Conservation (phyloP, 2,888 invertebrate species). For the Lordiphosa fenestrarum region DNA sequence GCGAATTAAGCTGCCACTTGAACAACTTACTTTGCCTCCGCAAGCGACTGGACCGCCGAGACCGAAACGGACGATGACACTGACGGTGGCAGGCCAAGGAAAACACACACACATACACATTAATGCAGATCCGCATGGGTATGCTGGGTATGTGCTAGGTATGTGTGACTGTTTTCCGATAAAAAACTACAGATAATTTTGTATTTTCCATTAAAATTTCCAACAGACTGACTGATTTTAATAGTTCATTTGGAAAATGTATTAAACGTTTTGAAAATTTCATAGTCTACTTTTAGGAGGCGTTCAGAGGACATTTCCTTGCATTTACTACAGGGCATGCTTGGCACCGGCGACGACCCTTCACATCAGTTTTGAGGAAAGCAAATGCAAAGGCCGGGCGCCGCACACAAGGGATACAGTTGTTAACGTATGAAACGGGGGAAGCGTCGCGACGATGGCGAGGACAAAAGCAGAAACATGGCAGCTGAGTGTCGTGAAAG, state of each 20-base stretch:
- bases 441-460: constrained; percentile 38
- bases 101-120: constrained; percentile 24
- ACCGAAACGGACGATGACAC: constrained; percentile 46
- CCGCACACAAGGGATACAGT: constrained; percentile 68
- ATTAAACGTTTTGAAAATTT: constrained; percentile 1
- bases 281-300: constrained; percentile 59
- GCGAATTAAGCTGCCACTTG: constrained; percentile 79
- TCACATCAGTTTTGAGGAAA: constrained; percentile 14
- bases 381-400: too few relatives aligned
- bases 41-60: constrained; percentile 53
- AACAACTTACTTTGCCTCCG: constrained; percentile 69
- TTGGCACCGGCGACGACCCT: constrained; percentile 51
- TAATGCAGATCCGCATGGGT: constrained; percentile 13
- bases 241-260: too few relatives aligned
- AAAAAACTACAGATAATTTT: not conserved
- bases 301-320: constrained; percentile 22
- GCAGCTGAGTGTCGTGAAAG: constrained; percentile 52
- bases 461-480: constrained; percentile 48
- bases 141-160: constrained; percentile 18
- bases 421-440: constrained; percentile 56
- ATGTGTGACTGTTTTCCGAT: constrained; percentile 25
- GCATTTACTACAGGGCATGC: constrained; percentile 60
- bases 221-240: too few relatives aligned
- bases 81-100: constrained; percentile 36
- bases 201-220: too few relatives aligned